Conservation (phyloP, 2,797 vertebrate species). For the Linurgus olivaceus region DNA sequence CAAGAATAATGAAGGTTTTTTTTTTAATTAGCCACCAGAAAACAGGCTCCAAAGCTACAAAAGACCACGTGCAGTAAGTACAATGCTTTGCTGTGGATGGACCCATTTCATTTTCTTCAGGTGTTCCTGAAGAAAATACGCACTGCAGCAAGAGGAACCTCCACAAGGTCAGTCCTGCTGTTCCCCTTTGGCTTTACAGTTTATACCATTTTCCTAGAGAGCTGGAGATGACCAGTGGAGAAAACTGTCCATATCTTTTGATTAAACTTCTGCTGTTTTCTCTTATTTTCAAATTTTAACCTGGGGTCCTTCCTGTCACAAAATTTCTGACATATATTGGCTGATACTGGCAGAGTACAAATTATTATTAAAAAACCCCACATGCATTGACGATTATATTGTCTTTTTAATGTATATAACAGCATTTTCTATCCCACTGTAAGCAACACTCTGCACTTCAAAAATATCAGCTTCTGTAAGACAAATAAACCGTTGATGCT, state of each 20-base stretch:
- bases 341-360: neutral
- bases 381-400: neutral
- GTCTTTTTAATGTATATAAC: neutral
- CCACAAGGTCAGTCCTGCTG: accelerated
- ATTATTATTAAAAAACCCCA: neutral
- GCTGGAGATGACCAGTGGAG: neutral
- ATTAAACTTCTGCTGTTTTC: neutral
- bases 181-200: neutral
- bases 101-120: no score
- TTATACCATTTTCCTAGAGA: neutral
- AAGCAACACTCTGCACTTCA: neutral
- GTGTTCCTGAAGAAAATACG: neutral
- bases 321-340: neutral
- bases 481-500: neutral
- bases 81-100: neutral
- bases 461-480: neutral
- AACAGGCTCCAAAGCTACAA: neutral
- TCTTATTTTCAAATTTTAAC: neutral
- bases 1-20: neutral
- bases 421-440: neutral
- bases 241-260: neutral
- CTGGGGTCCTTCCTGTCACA: neutral
- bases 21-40: neutral
- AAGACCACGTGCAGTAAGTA: neutral
- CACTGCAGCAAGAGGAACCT: accelerated